Evolutionary conservation across 1,140 invertebrate genomes (phyloP).

Genomic region (Meloidogyne chitwoodi): DNA sequence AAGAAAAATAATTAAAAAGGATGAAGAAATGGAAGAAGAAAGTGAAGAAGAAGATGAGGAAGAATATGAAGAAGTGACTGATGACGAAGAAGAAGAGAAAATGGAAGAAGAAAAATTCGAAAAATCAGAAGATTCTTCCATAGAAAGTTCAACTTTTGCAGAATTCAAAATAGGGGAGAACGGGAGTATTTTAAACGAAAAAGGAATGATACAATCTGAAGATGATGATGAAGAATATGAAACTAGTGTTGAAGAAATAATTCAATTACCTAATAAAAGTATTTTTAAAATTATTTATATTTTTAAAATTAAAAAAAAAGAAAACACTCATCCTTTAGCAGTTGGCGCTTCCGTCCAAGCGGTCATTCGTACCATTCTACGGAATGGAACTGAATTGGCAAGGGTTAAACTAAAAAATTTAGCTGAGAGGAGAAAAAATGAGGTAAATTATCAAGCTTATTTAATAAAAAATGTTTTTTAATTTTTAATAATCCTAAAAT

Average conservation of each 20-base stretch:
- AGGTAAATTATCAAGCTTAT: not conserved
- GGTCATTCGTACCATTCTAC: not conserved
- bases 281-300: not conserved
- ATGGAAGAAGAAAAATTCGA: not conserved
- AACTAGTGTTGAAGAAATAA: slow-evolving; percentile 12
- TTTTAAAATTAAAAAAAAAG: not conserved
- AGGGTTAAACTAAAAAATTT: not conserved
- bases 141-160: not conserved
- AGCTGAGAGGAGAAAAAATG: not conserved
- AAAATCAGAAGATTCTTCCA: not conserved
- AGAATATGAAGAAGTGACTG: not conserved
- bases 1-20: not conserved
- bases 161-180: slow-evolving; percentile 10
- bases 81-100: not conserved
- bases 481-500: too few species aligned
- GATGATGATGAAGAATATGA: slow-evolving; percentile 12
- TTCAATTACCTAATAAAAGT: not conserved
- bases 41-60: slow-evolving; percentile 1
- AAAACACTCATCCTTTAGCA: not conserved
- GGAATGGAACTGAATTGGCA: not conserved
- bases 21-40: not conserved
- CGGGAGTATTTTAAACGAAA: slow-evolving; percentile 3
- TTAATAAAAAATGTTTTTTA: not conserved
- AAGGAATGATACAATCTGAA: not conserved
- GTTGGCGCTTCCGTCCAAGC: not conserved